Conservation (phyloP, 2,113 vertebrate genomes). For the Urocolius indicus region DNA sequence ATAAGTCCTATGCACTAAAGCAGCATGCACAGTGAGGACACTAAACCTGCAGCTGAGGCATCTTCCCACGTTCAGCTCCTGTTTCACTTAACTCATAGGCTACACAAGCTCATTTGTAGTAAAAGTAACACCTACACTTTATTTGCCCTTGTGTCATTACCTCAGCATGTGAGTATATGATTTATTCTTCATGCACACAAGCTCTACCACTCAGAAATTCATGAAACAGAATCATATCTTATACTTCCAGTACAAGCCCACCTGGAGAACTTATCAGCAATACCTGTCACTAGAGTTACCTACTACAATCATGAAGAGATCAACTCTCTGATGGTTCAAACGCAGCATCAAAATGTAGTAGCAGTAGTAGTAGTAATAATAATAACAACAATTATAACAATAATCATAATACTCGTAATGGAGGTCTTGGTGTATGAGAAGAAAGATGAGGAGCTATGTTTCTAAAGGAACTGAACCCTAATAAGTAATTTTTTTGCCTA, state of each 20-base stretch:
- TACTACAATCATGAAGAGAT: not conserved
- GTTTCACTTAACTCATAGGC: not conserved
- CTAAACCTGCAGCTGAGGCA: not conserved
- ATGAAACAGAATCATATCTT: not conserved
- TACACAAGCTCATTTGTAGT: not conserved
- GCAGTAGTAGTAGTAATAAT: not conserved
- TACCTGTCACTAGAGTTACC: not conserved
- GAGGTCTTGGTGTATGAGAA: not conserved
- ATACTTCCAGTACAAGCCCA: not conserved
- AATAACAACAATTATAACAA: not conserved
- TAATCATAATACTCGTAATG: not conserved
- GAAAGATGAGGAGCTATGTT: rapidly evolving
- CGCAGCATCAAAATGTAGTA: not conserved
- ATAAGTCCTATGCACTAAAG: not conserved
- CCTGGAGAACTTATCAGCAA: not conserved
- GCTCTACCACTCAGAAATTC: not conserved
- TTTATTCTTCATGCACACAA: not conserved
- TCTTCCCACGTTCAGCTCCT: not conserved
- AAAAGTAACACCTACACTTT: not conserved
- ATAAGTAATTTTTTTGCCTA: not conserved
- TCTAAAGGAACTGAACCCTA: not conserved
- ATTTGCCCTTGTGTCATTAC: not conserved
- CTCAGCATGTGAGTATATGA: not conserved
- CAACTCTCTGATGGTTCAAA: not conserved
- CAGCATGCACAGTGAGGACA: not conserved